Conservation (phyloP, 2,113 vertebrate species). For the Cyanocitta stelleri region DNA sequence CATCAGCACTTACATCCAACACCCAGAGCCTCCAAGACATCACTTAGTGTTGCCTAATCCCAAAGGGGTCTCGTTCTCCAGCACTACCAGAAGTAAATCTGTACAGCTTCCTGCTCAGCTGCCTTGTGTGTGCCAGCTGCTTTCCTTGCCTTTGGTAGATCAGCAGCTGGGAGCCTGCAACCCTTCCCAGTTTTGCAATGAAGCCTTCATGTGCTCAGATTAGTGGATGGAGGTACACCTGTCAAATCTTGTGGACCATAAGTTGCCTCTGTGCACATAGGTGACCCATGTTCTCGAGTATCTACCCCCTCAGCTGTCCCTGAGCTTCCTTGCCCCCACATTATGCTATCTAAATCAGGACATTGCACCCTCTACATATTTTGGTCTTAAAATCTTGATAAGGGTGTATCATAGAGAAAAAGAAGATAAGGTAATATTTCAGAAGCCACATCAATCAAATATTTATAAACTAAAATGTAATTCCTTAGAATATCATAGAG, state of each 20-base stretch:
- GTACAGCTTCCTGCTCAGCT: neutral
- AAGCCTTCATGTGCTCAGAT: neutral
- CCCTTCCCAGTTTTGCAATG: neutral
- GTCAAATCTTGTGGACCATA: neutral
- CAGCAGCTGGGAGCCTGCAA: neutral
- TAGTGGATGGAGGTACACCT: neutral
- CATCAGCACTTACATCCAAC: fast-evolving
- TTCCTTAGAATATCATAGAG: neutral
- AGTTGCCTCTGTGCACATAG: fast-evolving
- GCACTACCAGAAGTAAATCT: neutral
- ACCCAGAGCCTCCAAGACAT: neutral
- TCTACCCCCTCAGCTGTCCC: neutral
- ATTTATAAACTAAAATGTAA: conserved; percentile 11
- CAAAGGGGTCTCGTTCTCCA: neutral
- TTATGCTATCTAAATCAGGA: neutral
- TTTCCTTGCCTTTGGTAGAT: neutral
- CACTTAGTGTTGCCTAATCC: neutral
- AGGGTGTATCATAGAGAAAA: neutral
- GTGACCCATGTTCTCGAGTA: neutral
- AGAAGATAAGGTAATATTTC: neutral
- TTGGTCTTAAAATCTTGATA: neutral
- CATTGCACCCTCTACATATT: neutral
- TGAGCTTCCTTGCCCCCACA: neutral
- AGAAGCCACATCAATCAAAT: neutral
- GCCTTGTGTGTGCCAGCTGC: neutral